Base-by-base conservation (phyloP, 30 jellyfish, hydroid and myxozoan species). In the Rhopilema esculentum region DNA sequence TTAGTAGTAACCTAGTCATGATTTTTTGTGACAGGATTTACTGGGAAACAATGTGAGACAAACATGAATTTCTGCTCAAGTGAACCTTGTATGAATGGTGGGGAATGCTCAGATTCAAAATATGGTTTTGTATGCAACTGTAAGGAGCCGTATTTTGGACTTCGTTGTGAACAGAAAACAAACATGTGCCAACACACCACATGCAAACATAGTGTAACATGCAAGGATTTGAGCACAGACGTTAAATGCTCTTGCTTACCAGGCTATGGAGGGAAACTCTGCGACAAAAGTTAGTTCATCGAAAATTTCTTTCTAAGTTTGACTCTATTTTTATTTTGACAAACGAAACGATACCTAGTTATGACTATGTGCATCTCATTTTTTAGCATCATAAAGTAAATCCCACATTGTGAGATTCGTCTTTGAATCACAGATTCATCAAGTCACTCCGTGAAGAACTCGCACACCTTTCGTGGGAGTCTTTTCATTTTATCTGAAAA, bases 191-290 rank as follows among this genome's bases (percentile, higher is more conserved):
- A 24, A 17, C 93, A 95, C 52, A 95, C 91, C 49, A 75, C 71
- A 40, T 95, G 99, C 63, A 83, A 95, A 68, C 95, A 95, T 82
- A 93, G 95, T 16, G 99, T 97, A 1, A 80, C 61, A 1, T 95
- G 99, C 52, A 63, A 49, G n/a, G 91, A 97, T 48, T 81, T 64
- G 51, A 96, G 92, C 62, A 86, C 90, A 19, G 95, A 90, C 75
- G 94, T 95, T 18, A 73, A 83, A 51, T 95, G 99, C 77, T 31
- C 61, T 8, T 95, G 99, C 87, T 80, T 93, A 28, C 97, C 99
- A 1, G 97, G 97, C 61, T 95, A 77, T 72, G 91, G 98, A 17
- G 99, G 99, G 32, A 90, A 85, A 75, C 81, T 75, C 28, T 95
- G 99, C 50, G 99, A 95, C 23, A 80, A 21, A 49, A 87, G 99